Percentiles rank a stretch among this genome's conserved stretches.
phyloP scores from a whole-genome alignment of 1,140 invertebrate species.

The Eriocheir sinensis region DNA sequence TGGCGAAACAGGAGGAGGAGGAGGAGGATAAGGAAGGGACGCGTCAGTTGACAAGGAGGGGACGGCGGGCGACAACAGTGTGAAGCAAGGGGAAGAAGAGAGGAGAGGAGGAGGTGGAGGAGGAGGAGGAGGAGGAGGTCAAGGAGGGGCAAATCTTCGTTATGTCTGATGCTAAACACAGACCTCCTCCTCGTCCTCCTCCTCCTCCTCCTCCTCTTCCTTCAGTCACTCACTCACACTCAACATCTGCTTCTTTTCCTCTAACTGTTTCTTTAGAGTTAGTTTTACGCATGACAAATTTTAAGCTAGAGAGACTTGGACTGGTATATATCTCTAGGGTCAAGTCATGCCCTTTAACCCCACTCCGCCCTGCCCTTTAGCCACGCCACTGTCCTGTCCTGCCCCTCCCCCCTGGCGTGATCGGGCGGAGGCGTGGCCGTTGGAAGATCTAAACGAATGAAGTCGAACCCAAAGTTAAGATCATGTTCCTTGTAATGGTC shows the following conservation, averaged over 20 bases:
- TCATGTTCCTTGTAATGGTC: slow-evolving; percentile 9
- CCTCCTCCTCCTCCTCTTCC: background rate
- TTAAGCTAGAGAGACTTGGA: too few relatives aligned
- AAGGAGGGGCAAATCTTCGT: background rate
- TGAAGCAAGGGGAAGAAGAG: background rate
- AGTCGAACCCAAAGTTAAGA: background rate
- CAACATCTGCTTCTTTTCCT: too few relatives aligned
- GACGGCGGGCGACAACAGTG: background rate
- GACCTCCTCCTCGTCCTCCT: background rate
- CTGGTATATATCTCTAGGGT: too few relatives aligned
- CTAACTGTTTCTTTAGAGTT: too few relatives aligned
- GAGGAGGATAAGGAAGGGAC: background rate
- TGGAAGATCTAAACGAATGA: background rate
- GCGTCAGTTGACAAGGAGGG: background rate
- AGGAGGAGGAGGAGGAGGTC: background rate
- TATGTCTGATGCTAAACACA: slow-evolving; percentile 15
- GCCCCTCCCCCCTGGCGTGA: too few relatives aligned
- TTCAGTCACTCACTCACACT: background rate
- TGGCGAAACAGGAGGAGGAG: background rate
- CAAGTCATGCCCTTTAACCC: too few relatives aligned
- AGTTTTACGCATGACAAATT: too few relatives aligned
- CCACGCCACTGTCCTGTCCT: too few relatives aligned
- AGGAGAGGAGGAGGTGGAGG: background rate
- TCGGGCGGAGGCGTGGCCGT: background rate
- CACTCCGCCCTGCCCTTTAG: too few relatives aligned